A percentile compares a stretch with the other conserved stretches of the same genome.
Conservation (phyloP, 2,797 vertebrate species). For the Etheostoma perlongum region DNA sequence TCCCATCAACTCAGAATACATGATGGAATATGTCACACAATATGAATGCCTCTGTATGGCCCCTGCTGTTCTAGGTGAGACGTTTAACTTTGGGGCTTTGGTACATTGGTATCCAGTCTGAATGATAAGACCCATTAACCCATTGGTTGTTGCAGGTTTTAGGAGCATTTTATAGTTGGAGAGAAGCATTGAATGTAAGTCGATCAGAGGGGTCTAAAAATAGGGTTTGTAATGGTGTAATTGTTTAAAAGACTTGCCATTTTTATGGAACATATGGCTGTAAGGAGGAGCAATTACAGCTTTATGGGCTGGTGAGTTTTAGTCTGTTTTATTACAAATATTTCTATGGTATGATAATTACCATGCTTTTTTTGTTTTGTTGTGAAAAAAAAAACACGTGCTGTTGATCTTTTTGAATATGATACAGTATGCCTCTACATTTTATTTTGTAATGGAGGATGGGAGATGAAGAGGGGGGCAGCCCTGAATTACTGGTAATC, state of each 20-base stretch:
- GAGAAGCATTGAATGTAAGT: neutral
- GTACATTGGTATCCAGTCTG: neutral
- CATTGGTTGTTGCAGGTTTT: neutral
- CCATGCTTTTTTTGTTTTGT: neutral
- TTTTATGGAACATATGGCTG: neutral
- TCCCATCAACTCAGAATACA: conserved; percentile 92
- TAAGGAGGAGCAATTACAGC: neutral
- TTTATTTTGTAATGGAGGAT: conserved; percentile 12
- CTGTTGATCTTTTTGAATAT: neutral
- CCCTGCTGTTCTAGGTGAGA: conserved; percentile 86
- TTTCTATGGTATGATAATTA: neutral
- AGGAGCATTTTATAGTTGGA: neutral
- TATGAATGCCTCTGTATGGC: conserved; percentile 94
- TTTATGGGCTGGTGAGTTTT: neutral
- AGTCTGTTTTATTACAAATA: neutral
- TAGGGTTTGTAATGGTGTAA: neutral
- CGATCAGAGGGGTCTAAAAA: neutral
- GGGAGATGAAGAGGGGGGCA: neutral
- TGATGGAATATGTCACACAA: conserved; percentile 87
- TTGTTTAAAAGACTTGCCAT: too few relatives aligned
- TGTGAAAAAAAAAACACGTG: neutral
- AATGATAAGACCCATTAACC: neutral
- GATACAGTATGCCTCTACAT: conserved; percentile 1
- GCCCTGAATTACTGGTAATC: conserved; percentile 22
- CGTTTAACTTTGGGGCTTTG: neutral